phyloP scores from a whole-genome alignment of 1,140 invertebrate genomes.

The Diorhabda elongata region DNA sequence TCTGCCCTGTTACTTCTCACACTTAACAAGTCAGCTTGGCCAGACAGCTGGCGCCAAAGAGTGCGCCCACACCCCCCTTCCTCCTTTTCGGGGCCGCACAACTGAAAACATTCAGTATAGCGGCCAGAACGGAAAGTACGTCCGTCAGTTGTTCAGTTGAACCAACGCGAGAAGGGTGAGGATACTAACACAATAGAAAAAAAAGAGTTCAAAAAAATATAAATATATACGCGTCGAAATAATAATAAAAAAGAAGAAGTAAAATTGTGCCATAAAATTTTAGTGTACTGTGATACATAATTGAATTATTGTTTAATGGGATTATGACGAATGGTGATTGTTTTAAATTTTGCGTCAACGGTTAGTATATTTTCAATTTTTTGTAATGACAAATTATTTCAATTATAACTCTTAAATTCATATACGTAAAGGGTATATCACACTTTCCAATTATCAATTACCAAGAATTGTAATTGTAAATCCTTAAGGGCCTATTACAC shows the following conservation, averaged over 20 bases:
- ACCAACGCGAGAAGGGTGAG: neutral
- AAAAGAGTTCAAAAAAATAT: no score
- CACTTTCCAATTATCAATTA: no score
- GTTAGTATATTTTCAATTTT: conserved; percentile 8
- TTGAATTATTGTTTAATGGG: conserved; percentile 18
- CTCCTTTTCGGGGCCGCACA: conserved; percentile 21
- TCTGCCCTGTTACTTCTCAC: conserved; percentile 34
- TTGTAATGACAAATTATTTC: no score
- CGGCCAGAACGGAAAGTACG: conserved; percentile 13
- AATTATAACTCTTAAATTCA: no score
- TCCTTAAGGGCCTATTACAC: no score
- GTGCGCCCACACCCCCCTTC: conserved; percentile 15
- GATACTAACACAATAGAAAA: no score
- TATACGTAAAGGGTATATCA: no score
- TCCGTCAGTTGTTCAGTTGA: neutral
- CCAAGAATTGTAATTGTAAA: no score
- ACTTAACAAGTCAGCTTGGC: conserved; percentile 36
- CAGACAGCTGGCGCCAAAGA: conserved; percentile 35
- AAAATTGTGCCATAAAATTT: conserved; percentile 3
- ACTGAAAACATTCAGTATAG: conserved; percentile 36
- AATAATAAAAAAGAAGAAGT: no score
- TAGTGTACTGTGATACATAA: conserved; percentile 20
- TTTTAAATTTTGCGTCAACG: conserved; percentile 20
- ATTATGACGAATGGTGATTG: conserved; percentile 32
- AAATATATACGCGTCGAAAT: no score